Conservation (phyloP, 2,888 invertebrate species). For the Strigamia crassipes region DNA sequence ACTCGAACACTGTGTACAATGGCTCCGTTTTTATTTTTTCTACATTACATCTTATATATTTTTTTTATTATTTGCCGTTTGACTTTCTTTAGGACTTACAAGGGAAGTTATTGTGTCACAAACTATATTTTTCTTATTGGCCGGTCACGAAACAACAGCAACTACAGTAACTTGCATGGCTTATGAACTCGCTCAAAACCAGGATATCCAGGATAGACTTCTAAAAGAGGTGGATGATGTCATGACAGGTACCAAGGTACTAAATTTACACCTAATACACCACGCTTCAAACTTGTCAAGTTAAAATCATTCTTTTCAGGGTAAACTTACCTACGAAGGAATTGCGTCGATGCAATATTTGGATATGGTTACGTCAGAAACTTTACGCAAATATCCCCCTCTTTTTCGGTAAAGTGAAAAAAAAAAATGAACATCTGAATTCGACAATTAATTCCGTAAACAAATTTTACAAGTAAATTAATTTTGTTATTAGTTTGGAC, state of each 20-base stretch:
- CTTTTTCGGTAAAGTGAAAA: not conserved
- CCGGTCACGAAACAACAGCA: constrained; percentile 46
- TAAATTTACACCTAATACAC: too few relatives aligned
- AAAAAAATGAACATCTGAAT: too few relatives aligned
- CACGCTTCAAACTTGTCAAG: too few relatives aligned
- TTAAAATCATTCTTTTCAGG: not conserved
- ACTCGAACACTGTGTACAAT: too few relatives aligned
- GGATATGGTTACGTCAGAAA: too few relatives aligned
- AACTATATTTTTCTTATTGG: constrained; percentile 43
- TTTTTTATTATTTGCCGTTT: too few relatives aligned
- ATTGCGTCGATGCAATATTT: not conserved
- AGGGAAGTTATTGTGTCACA: constrained; percentile 39
- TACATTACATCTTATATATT: too few relatives aligned
- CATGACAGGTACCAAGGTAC: not conserved
- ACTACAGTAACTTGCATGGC: constrained; percentile 16
- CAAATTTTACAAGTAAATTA: too few relatives aligned
- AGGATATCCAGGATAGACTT: constrained; percentile 45
- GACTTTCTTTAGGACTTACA: constrained; percentile 1
- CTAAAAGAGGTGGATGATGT: constrained; percentile 45
- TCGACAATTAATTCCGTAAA: too few relatives aligned
- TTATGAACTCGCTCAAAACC: constrained; percentile 36
- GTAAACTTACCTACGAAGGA: not conserved
- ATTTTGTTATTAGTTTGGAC: constrained; percentile 41
- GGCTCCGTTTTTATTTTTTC: too few relatives aligned
- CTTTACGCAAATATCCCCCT: constrained; percentile 35